These are phyloP conservation scores for Macaria liturata DNA, from an alignment of 2,888 invertebrate species.

Conservation along the genomic window DNA sequence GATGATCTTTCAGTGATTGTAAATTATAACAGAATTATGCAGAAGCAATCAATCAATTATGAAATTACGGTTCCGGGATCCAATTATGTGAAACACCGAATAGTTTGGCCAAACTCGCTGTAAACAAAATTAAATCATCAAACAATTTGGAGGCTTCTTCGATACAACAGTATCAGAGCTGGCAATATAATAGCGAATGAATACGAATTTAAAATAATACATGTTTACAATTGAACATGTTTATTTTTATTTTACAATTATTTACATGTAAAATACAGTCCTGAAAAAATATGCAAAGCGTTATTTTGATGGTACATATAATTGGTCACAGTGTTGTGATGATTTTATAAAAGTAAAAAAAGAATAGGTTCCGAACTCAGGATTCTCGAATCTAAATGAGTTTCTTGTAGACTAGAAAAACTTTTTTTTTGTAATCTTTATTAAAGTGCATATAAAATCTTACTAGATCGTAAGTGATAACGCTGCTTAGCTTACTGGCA, in stretches of 20 bases:
- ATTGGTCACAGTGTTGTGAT: not conserved
- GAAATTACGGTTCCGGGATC: constrained; percentile 20
- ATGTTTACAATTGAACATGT: too few relatives aligned
- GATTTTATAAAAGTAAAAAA: too few relatives aligned
- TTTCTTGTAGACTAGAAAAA: too few relatives aligned
- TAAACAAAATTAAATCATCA: constrained; percentile 29
- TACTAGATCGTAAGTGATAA: too few relatives aligned
- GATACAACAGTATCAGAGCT: not conserved
- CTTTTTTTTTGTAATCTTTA: too few relatives aligned
- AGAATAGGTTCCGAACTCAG: too few relatives aligned
- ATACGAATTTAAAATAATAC: not conserved
- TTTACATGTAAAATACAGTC: too few relatives aligned
- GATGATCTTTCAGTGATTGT: constrained; percentile 3
- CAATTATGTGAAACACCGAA: constrained; percentile 22
- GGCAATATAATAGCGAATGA: not conserved
- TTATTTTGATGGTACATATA: not conserved
- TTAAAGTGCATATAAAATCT: too few relatives aligned
- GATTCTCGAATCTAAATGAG: too few relatives aligned
- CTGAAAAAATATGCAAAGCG: not conserved
- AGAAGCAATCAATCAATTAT: constrained; percentile 23
- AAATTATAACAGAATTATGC: constrained; percentile 18
- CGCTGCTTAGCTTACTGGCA: too few relatives aligned
- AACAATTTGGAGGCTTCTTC: constrained; percentile 10
- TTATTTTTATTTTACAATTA: too few relatives aligned
- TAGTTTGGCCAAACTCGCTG: constrained; percentile 28